phyloP scores from a whole-genome alignment of 2,113 vertebrate species.

The Zeus faber region DNA sequence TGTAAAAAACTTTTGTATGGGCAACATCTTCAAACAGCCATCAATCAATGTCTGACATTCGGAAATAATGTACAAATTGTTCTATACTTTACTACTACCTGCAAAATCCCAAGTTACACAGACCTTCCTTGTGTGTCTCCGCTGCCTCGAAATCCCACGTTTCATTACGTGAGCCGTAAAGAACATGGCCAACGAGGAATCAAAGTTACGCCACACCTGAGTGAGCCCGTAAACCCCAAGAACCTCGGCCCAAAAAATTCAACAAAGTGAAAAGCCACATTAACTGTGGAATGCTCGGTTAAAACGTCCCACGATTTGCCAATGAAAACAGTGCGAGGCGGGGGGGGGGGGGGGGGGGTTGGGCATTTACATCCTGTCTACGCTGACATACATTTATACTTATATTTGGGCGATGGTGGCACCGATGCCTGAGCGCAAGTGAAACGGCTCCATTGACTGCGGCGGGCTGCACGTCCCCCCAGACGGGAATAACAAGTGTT shows the following conservation, averaged over 20 bases:
- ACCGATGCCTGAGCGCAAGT: slow-evolving; percentile 17
- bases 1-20: too few relatives aligned
- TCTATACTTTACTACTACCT: background rate
- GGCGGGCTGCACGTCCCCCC: slow-evolving; percentile 4
- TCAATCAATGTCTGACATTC: background rate
- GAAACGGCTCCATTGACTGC: slow-evolving; percentile 1
- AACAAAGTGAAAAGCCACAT: slow-evolving; percentile 49
- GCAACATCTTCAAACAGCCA: background rate
- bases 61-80: background rate
- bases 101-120: background rate
- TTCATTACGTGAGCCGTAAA: slow-evolving; percentile 27
- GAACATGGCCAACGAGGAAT: slow-evolving; percentile 20
- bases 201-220: slow-evolving; percentile 46
- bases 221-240: slow-evolving; percentile 23
- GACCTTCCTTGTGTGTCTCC: background rate
- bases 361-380: background rate
- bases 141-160: slow-evolving; percentile 15
- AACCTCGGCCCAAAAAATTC: slow-evolving; percentile 32
- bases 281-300: slow-evolving; percentile 32
- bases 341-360: too few relatives aligned
- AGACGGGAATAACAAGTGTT: slow-evolving; percentile 43
- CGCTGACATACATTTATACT: background rate
- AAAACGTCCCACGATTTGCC: slow-evolving; percentile 37
- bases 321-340: slow-evolving; percentile 49
- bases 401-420: slow-evolving; percentile 8